Evolutionary conservation across 2,888 invertebrate genomes (phyloP).

Genomic region (Hirtodrosophila duncani): DNA sequence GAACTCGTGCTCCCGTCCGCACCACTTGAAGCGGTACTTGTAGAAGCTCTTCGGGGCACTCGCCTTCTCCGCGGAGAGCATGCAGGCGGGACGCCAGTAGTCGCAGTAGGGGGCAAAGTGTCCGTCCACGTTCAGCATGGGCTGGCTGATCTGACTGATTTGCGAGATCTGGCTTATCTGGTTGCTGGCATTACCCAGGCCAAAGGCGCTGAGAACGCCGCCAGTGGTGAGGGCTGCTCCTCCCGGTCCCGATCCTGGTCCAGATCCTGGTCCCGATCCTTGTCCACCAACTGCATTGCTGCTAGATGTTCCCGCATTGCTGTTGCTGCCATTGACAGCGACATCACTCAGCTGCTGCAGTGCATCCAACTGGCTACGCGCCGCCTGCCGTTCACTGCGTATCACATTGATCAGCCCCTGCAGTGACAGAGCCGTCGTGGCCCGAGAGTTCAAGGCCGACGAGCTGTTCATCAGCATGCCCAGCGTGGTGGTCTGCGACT

Average conservation of each 20-base stretch:
- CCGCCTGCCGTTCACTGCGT: constrained; percentile 61
- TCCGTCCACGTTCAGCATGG: constrained; percentile 74
- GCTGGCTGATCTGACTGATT: constrained; percentile 43
- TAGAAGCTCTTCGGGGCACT: constrained; percentile 77
- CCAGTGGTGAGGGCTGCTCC: constrained; percentile 3
- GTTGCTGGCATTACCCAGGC: constrained; percentile 27
- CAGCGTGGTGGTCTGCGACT: constrained; percentile 32
- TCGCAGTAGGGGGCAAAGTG: constrained; percentile 76
- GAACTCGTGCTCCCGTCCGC: constrained; percentile 74
- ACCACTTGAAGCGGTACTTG: constrained; percentile 76
- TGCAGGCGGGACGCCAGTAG: constrained; percentile 76
- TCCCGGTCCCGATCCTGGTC: constrained; percentile 1
- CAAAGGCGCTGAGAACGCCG: constrained; percentile 21
- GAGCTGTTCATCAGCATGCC: constrained; percentile 53
- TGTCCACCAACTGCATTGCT: too few relatives aligned
- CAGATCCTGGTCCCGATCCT: not conserved
- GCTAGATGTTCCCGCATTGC: constrained; percentile 14
- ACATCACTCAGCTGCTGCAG: constrained; percentile 49
- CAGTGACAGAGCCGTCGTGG: constrained; percentile 52
- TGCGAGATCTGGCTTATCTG: constrained; percentile 26
- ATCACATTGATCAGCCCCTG: constrained; percentile 73
- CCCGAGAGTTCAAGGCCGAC: constrained; percentile 36
- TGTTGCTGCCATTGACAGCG: constrained; percentile 16
- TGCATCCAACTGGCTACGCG: constrained; percentile 40
- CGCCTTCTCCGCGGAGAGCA: constrained; percentile 74